Conservation (phyloP, 2,113 vertebrate genomes). For the Neomonachus schauinslandi region DNA sequence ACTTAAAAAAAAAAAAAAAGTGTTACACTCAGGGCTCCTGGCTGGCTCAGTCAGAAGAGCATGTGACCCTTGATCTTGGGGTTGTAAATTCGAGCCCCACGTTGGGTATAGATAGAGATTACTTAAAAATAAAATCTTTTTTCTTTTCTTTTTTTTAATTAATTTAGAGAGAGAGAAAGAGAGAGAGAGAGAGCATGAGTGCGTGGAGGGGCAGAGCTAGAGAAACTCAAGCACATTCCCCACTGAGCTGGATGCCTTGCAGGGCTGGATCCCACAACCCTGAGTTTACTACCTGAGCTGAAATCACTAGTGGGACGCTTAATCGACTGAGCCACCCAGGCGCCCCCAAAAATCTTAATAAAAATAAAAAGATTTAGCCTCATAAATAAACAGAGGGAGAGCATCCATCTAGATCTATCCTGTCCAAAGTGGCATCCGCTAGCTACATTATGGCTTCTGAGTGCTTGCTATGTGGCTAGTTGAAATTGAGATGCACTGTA, state of each 20-base stretch:
- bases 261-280: neutral
- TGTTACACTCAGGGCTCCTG: neutral
- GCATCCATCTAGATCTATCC: too few species aligned
- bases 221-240: neutral
- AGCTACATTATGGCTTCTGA: neutral
- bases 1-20: neutral
- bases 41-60: neutral
- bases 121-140: neutral
- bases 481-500: neutral
- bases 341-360: neutral
- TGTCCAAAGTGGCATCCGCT: neutral
- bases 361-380: neutral
- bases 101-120: neutral
- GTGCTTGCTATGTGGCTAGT: neutral
- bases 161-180: neutral
- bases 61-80: neutral
- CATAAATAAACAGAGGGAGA: neutral
- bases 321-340: neutral
- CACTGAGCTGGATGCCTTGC: neutral
- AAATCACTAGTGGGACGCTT: neutral
- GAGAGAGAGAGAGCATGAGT: neutral
- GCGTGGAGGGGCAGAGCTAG: neutral
- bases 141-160: neutral
- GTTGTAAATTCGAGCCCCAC: neutral
- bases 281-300: neutral